These are phyloP conservation scores for Galerucella pusilla DNA, from an alignment of 2,888 invertebrate genomes.

Conservation along the genomic window DNA sequence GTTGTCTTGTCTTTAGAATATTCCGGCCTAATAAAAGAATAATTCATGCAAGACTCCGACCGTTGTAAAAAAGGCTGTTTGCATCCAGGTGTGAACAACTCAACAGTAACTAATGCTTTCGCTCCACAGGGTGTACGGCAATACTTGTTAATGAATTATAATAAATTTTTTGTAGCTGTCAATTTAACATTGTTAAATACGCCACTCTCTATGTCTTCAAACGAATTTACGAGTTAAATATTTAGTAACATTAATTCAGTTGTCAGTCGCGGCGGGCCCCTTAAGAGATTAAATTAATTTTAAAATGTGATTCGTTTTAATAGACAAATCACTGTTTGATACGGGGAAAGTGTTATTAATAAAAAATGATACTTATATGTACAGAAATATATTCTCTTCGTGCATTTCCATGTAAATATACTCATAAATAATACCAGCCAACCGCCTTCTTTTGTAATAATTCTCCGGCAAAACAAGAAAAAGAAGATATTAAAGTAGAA, in stretches of 20 bases:
- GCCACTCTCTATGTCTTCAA: slow-evolving; percentile 7
- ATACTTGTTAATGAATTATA: slow-evolving; percentile 51
- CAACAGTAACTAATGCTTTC: slow-evolving; percentile 50
- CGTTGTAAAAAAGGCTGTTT: slow-evolving; percentile 38
- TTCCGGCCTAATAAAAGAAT: slow-evolving; percentile 37
- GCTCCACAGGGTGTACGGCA: slow-evolving; percentile 49
- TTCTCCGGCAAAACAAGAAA: slow-evolving; percentile 37
- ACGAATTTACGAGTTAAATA: not conserved
- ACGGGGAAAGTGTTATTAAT: no score
- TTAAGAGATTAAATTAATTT: no score
- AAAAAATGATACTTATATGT: no score
- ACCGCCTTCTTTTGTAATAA: slow-evolving; percentile 30
- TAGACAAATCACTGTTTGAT: no score
- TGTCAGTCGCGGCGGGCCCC: not conserved
- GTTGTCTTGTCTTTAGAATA: not conserved
- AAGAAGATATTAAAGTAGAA: slow-evolving; percentile 44
- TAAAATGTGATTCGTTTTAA: no score
- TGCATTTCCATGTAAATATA: slow-evolving; percentile 39
- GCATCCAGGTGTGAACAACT: slow-evolving; percentile 51
- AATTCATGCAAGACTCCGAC: slow-evolving; percentile 46
- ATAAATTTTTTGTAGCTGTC: slow-evolving; percentile 47
- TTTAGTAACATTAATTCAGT: not conserved
- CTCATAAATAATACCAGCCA: slow-evolving; percentile 34
- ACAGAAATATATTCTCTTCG: slow-evolving; percentile 5
- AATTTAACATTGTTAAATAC: slow-evolving; percentile 43